Conservation (phyloP, 2,113 vertebrate genomes). For the Thunnus thynnus region DNA sequence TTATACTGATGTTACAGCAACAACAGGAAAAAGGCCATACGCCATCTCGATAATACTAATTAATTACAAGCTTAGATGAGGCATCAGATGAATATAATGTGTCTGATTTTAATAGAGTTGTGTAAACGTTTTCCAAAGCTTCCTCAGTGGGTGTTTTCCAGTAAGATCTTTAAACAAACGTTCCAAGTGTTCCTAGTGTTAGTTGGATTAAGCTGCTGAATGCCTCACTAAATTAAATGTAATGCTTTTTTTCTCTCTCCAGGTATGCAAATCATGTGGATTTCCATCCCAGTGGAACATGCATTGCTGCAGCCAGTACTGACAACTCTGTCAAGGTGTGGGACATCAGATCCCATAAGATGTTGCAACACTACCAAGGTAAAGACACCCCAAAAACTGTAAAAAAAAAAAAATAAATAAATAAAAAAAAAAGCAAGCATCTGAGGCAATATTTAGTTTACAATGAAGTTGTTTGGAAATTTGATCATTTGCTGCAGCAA, state of each 20-base stretch:
- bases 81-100: not conserved
- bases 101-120: not conserved
- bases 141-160: not conserved
- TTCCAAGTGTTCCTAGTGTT: not conserved
- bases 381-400: conserved; percentile 44
- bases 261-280: conserved; percentile 93
- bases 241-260: conserved; percentile 22
- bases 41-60: not conserved
- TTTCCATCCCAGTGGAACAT: conserved; percentile 94
- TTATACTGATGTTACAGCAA: not conserved
- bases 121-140: not conserved
- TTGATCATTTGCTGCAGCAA: not conserved
- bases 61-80: not conserved
- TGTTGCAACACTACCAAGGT: conserved; percentile 96
- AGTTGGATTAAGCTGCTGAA: not conserved
- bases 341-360: conserved; percentile 94
- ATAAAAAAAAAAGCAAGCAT: too few relatives aligned
- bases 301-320: conserved; percentile 90
- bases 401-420: not conserved
- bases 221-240: not conserved
- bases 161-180: not conserved
- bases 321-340: conserved; percentile 96
- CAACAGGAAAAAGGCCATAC: not conserved
- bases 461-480: not conserved
- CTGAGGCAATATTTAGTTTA: not conserved